Base-by-base conservation (phyloP, 2,113 vertebrate species). In the Ornithorhynchus anatinus region DNA sequence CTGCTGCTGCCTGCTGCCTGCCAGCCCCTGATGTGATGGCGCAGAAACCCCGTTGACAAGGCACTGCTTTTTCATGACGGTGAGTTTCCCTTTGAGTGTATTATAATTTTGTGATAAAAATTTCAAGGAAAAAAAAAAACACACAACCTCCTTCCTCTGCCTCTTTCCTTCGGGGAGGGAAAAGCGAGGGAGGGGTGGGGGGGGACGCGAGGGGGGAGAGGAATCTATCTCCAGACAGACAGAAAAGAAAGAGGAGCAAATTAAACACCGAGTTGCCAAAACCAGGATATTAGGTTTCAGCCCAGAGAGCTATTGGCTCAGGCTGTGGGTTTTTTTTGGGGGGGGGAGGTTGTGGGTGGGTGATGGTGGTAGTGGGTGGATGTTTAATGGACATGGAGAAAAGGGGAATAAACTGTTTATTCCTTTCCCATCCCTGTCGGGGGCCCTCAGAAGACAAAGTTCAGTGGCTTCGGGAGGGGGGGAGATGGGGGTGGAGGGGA, bases 101-200 rank as follows among this genome's bases (percentile, higher is more conserved):
- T 98, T 97, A 97, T 98, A 98, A 99, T 99, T 99, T 99, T 97
- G 97, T 97, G 97, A 98, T 99, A 99, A 99, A 99, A 98, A 96
- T 98, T 98, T 98, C 96, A 97, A 97, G 97, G 96, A 97, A 97
- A 96, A 95, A 96, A 94, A 95, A 89, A 88, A 67, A 69, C 64
- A 68, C 54, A 95, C 95, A 94, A 90, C 93, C 95, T 96, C 95
- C 95, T 96, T 96, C 96, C 95, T 95, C 94, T 72, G 77, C 81
- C 80, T 74, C 89, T 86, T 91, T 91, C 90, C 96, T 96, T 95
- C 94, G 92, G 96, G 96, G 96, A 95, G 95, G 96, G 96, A 94
- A 94, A 93, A 93, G 91, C 92, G 94, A 92, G 90, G 94, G 94
- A 60, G 40, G 72, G 79, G 65, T 72, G 50, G 56, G 32, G 10